These are phyloP conservation scores for Thelaira solivaga DNA, from an alignment of 2,888 invertebrate species.

Conservation along the genomic window DNA sequence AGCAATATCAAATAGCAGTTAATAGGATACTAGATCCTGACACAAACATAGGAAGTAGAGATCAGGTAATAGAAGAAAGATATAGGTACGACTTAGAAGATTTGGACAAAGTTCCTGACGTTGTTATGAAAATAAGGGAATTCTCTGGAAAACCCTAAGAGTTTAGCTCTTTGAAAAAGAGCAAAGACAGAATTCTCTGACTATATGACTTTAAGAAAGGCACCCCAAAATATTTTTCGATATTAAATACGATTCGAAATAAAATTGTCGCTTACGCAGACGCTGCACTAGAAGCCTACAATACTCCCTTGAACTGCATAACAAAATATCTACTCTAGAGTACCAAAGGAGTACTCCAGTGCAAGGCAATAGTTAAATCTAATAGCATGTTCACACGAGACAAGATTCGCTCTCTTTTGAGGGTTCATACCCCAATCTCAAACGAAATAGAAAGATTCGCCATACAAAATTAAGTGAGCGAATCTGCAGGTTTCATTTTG, in stretches of 20 bases:
- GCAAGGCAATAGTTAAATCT: not conserved
- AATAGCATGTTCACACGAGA: too few species aligned
- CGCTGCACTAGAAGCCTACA: too few species aligned
- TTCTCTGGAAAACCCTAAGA: conserved; percentile 2
- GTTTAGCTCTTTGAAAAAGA: conserved; percentile 46
- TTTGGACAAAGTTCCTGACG: too few species aligned
- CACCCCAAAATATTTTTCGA: conserved; percentile 37
- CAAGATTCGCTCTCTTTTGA: too few species aligned
- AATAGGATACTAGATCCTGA: too few species aligned
- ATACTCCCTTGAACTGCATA: not conserved
- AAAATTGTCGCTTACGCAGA: not conserved
- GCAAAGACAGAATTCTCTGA: conserved; percentile 3
- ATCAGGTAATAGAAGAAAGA: not conserved
- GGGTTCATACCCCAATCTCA: too few species aligned
- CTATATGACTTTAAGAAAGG: conserved; percentile 19
- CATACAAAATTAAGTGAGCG: too few species aligned
- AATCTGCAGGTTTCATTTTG: too few species aligned
- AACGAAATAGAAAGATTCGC: too few species aligned
- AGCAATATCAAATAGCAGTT: too few species aligned
- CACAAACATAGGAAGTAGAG: not conserved
- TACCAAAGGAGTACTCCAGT: not conserved
- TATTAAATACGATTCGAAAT: conserved; percentile 16
- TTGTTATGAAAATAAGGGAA: not conserved
- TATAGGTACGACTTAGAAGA: not conserved
- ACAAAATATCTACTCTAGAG: not conserved